These are phyloP conservation scores for Ecliptopera silaceata DNA, from an alignment of 2,888 invertebrate species.

Conservation along the genomic window DNA sequence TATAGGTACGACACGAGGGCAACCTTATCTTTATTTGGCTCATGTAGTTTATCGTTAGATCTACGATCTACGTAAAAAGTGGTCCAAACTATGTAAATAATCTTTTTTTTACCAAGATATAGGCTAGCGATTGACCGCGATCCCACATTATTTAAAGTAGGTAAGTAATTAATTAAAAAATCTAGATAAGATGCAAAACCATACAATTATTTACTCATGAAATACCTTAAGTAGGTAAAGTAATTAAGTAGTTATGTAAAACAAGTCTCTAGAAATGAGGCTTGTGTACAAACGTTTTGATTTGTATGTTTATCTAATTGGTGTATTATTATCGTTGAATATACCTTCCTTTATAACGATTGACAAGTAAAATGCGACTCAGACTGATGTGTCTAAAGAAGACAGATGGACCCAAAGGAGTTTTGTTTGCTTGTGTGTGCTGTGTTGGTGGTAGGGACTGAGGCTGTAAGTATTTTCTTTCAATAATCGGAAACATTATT, in stretches of 20 bases:
- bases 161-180: no score
- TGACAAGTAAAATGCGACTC: slow-evolving; percentile 18
- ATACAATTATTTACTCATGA: slow-evolving; percentile 32
- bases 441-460: slow-evolving; percentile 41
- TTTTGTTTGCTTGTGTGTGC: slow-evolving; percentile 47
- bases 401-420: slow-evolving; percentile 37
- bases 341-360: slow-evolving; percentile 32
- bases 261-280: background rate
- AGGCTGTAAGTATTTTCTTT: slow-evolving; percentile 58
- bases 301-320: slow-evolving; percentile 17
- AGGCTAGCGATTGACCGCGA: no score
- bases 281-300: background rate
- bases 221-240: slow-evolving; percentile 62
- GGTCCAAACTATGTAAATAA: no score
- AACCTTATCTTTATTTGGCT: no score
- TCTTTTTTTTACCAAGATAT: no score
- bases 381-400: slow-evolving; percentile 29
- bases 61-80: no score
- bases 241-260: slow-evolving; percentile 25
- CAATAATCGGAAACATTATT: no score
- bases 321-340: slow-evolving; percentile 19
- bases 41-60: no score
- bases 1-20: no score
- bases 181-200: no score
- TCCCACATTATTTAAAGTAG: no score